Conservation (phyloP, 2,113 vertebrate genomes). For the Pseudois nayaur region DNA sequence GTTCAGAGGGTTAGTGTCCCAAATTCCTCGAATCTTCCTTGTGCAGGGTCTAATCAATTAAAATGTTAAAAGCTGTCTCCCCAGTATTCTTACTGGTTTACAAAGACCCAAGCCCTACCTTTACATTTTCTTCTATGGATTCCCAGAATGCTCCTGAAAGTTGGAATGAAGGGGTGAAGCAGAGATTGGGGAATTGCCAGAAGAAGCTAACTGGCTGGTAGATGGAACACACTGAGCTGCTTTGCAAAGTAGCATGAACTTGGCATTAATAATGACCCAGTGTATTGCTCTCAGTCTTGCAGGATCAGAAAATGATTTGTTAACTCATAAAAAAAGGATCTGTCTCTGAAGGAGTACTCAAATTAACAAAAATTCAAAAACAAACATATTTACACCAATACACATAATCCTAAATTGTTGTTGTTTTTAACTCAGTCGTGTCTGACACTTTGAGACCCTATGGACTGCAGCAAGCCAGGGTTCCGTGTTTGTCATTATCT, state of each 20-base stretch:
- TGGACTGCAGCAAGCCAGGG: not conserved
- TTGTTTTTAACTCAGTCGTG: not conserved
- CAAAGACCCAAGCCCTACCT: not conserved
- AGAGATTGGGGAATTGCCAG: not conserved
- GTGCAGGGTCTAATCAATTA: not conserved
- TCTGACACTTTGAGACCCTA: not conserved
- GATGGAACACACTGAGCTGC: too few relatives aligned
- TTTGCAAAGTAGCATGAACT: not conserved
- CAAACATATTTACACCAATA: not conserved
- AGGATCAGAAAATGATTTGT: not conserved
- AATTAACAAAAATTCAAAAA: slow-evolving; percentile 7
- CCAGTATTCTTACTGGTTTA: not conserved
- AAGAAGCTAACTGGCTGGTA: not conserved
- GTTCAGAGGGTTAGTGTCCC: not conserved
- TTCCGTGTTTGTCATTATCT: not conserved
- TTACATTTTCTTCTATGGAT: not conserved
- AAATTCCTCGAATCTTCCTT: not conserved
- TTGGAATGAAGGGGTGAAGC: not conserved
- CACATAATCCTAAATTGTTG: not conserved
- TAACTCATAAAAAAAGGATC: not conserved
- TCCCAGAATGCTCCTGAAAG: not conserved
- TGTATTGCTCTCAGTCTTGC: not conserved
- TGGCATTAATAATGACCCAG: not conserved
- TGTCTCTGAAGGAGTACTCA: not conserved
- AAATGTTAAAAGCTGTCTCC: not conserved